Evolutionary conservation across 2,797 vertebrate species (phyloP).

Genomic region (Mus minutoides): DNA sequence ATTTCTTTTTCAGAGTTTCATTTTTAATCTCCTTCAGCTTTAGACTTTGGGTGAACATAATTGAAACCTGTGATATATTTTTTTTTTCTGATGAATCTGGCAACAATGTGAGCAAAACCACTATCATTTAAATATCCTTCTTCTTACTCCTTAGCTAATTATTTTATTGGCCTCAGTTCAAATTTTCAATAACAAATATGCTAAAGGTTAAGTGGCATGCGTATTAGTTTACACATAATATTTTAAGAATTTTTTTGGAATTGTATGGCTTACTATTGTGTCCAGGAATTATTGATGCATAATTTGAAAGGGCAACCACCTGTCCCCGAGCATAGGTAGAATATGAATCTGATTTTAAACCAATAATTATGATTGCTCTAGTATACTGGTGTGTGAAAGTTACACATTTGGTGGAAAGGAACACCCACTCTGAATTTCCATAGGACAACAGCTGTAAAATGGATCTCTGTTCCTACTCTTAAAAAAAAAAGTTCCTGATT

Average conservation of each 20-base stretch:
- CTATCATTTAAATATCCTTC: not conserved
- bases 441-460: conserved; percentile 33
- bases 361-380: conserved; percentile 19
- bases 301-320: not conserved
- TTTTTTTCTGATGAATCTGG: not conserved
- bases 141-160: not conserved
- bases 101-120: not conserved
- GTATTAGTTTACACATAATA: not conserved
- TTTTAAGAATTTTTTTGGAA: not conserved
- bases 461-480: not conserved
- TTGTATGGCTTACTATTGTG: conserved; percentile 2
- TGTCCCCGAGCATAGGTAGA: not conserved
- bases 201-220: not conserved
- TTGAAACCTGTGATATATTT: not conserved
- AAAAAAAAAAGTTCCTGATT: not conserved
- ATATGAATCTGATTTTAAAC: conserved; percentile 15
- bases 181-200: not conserved
- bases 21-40: not conserved
- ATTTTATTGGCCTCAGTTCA: not conserved
- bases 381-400: not conserved
- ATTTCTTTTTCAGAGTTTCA: not conserved
- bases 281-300: not conserved
- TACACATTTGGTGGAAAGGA: not conserved
- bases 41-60: not conserved
- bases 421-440: conserved; percentile 26